Base-by-base conservation (phyloP, 2,113 vertebrate genomes). In the Dolichallabes microphthalmus region DNA sequence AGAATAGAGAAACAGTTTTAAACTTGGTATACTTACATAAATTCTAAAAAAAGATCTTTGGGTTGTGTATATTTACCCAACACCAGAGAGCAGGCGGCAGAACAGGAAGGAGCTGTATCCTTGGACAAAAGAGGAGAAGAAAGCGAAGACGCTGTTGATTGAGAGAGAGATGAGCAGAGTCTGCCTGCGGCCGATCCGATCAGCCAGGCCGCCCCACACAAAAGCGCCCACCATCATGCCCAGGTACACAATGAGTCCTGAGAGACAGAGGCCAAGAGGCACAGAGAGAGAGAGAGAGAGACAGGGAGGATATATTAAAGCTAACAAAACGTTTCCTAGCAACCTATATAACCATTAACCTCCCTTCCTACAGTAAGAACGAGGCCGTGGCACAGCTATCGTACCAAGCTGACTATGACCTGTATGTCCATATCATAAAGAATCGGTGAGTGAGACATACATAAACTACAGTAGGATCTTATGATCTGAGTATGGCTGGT, bases 221-320 rank as follows among this genome's bases (percentile, higher is more conserved):
- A 99, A 99, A 10, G 98, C 98, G 0, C 98, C 98, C 80, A 99
- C 97, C 98, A 99, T 98, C 98, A 99, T 99, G 74, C 98, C 98
- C 92, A 98, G 91, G 91, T 98, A 98, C 71, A 98, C 97, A 9
- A 98, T 98, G 82, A 97, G 94, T 82, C 97, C 97, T 98, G 94
- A 22, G 2, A 88, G 74, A 35, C 45, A 45, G 45, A 45, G 45
- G 45, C 45, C 39, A 39, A 39, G 4, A 39, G 39, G 39, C 39
- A 39, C 4, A 39, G 39, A 75, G n/a, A 81, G 15, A 39, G 30
- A 60, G 63, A 89, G 45, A 90, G 52, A 81, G 61, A 69, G 71
- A 74, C 15, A 69, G 55, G 30, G 15, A 35, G 30, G 1, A 52
- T 4, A 77, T 17, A 27, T 10, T 58, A 25, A 0, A 53, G 30